Evolutionary conservation across 2,797 vertebrate species (phyloP).

Genomic region (Amazona finschi): DNA sequence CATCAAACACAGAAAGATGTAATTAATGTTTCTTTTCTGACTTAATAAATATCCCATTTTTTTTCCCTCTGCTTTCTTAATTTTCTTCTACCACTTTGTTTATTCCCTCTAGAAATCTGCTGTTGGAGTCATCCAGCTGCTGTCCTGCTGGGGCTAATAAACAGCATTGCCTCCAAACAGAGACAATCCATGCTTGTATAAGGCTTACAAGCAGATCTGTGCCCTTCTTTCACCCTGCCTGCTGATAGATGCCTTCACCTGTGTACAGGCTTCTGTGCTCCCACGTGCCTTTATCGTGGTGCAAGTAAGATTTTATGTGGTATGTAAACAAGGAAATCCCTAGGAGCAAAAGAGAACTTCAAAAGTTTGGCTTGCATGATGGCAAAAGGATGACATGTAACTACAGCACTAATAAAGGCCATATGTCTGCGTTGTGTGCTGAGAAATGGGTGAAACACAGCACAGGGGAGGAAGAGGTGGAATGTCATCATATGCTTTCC

Average conservation of each 20-base stretch:
- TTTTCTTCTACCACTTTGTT: not conserved
- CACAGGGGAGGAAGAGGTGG: not conserved
- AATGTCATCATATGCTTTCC: constrained; percentile 27
- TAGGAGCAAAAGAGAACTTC: not conserved
- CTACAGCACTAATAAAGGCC: not conserved
- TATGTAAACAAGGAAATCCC: constrained; percentile 33
- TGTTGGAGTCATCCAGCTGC: not conserved
- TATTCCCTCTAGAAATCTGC: not conserved
- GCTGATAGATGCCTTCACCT: not conserved
- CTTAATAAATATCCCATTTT: not conserved
- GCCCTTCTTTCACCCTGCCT: not conserved
- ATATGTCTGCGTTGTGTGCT: not conserved
- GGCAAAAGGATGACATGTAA: not conserved
- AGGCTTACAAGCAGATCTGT: not conserved
- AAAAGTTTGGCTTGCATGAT: not conserved
- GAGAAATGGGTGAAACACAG: constrained; percentile 31
- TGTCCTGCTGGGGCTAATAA: not conserved
- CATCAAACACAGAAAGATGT: not conserved
- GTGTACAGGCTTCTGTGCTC: not conserved
- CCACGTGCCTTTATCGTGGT: not conserved
- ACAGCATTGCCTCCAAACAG: not conserved
- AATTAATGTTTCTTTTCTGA: not conserved
- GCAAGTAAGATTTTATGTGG: not conserved
- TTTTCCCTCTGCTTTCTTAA: not conserved
- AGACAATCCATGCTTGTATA: not conserved